A percentile compares a stretch with the other conserved stretches of the same genome.
phyloP scores from a whole-genome alignment of 2,888 invertebrate genomes.

The Eudemis profundana region DNA sequence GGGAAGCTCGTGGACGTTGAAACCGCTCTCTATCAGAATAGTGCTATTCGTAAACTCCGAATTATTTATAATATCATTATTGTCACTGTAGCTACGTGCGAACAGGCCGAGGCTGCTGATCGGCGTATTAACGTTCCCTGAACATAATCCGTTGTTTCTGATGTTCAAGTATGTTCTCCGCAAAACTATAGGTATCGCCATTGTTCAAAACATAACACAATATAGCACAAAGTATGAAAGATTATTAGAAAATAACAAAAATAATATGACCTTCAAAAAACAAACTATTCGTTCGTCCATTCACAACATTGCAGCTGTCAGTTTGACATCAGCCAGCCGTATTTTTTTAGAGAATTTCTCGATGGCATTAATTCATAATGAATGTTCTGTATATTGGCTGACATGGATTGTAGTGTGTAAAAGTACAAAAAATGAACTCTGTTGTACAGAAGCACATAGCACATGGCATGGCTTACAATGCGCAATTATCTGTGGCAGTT shows the following conservation, averaged over 20 bases:
- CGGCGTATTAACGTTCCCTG: conserved; percentile 53
- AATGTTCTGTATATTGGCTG: conserved; percentile 1
- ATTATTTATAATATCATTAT: conserved; percentile 59
- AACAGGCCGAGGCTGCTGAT: conserved; percentile 47
- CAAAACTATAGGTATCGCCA: conserved; percentile 66
- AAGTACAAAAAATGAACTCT: not conserved
- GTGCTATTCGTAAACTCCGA: conserved; percentile 75
- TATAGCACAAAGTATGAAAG: not conserved
- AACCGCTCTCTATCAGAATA: conserved; percentile 88
- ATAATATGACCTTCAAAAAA: conserved; percentile 25
- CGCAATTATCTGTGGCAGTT: conserved; percentile 7
- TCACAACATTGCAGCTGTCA: conserved; percentile 4
- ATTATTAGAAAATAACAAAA: conserved; percentile 16
- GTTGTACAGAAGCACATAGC: no score
- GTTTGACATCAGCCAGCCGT: conserved; percentile 21
- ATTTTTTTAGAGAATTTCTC: conserved; percentile 6
- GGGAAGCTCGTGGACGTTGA: conserved; percentile 88
- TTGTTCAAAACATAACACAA: conserved; percentile 29
- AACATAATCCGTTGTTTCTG: conserved; percentile 61
- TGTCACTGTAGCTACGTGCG: conserved; percentile 64
- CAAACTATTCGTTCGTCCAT: not conserved
- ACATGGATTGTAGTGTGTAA: not conserved
- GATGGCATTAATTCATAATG: not conserved
- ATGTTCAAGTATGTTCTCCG: conserved; percentile 69
- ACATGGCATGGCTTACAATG: not conserved